Evolutionary conservation across 2,888 invertebrate species (phyloP).

Genomic region (Myopa tessellatipennis): DNA sequence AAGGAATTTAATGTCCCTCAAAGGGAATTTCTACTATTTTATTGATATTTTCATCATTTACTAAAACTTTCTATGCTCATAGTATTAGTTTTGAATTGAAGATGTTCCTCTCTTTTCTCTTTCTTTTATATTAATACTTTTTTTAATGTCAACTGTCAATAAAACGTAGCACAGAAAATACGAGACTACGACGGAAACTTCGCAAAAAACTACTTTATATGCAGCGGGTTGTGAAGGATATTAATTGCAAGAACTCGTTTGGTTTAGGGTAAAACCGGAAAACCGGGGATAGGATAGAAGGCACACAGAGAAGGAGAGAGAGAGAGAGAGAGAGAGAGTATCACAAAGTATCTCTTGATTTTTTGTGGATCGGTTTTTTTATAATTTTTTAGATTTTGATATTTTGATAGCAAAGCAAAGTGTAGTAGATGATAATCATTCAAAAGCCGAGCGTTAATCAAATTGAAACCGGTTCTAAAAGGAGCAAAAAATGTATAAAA

Average conservation of each 20-base stretch:
- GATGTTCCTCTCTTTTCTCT: no score
- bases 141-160: not conserved
- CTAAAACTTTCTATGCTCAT: no score
- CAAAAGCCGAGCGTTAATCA: slow-evolving; percentile 35
- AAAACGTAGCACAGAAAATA: not conserved
- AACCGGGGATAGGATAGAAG: not conserved
- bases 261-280: slow-evolving; percentile 28
- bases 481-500: not conserved
- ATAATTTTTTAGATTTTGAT: slow-evolving; percentile 3
- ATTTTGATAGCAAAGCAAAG: not conserved
- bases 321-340: not conserved
- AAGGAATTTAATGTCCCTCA: no score
- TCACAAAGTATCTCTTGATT: not conserved
- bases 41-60: no score
- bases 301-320: not conserved
- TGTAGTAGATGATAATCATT: slow-evolving; percentile 9
- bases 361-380: not conserved
- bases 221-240: slow-evolving; percentile 35
- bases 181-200: not conserved
- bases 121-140: not conserved
- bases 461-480: slow-evolving; percentile 35
- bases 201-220: slow-evolving; percentile 38
- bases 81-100: no score
- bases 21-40: no score
- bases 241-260: slow-evolving; percentile 18